Evolutionary conservation across 2,888 invertebrate genomes (phyloP).

Genomic region (Aspidiotus rigidus): DNA sequence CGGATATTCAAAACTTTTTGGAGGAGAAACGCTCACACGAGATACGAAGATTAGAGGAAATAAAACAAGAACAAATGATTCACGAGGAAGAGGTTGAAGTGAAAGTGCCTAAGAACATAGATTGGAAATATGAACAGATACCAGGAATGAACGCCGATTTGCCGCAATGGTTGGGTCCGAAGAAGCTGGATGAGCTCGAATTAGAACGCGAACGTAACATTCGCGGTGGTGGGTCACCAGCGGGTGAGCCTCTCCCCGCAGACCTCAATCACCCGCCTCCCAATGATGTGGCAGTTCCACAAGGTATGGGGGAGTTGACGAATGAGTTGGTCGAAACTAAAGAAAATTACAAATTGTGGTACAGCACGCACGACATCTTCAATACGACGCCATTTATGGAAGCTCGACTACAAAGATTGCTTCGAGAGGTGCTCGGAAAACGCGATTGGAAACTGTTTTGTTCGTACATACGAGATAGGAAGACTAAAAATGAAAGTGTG

Average conservation of each 20-base stretch:
- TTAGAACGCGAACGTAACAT: conserved; percentile 13
- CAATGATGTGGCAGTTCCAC: conserved; percentile 2
- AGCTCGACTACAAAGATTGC: conserved; percentile 16
- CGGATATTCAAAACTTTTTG: conserved; percentile 19
- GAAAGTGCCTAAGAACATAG: conserved; percentile 6
- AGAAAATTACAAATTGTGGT: conserved; percentile 26
- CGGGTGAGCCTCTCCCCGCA: background rate
- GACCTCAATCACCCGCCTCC: background rate
- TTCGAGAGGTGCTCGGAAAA: conserved; percentile 17
- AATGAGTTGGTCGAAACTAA: conserved; percentile 14
- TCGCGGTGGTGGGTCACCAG: background rate
- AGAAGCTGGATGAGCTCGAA: conserved; percentile 21
- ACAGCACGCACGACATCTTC: conserved; percentile 21
- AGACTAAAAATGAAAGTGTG: too few species aligned
- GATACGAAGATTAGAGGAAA: background rate
- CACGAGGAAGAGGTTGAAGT: background rate
- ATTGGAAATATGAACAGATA: conserved; percentile 27
- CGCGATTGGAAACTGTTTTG: conserved; percentile 19
- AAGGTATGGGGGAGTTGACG: background rate
- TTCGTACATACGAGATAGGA: conserved; percentile 5
- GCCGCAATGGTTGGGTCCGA: conserved; percentile 25
- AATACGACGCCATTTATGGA: conserved; percentile 30
- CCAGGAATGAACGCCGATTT: conserved; percentile 18
- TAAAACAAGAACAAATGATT: background rate
- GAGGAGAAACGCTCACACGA: conserved; percentile 9